Evolutionary conservation across 2,797 vertebrate species (phyloP), one percentile per base, ranked within the genome.

Genomic region (Acanthurus lineatus): DNA sequence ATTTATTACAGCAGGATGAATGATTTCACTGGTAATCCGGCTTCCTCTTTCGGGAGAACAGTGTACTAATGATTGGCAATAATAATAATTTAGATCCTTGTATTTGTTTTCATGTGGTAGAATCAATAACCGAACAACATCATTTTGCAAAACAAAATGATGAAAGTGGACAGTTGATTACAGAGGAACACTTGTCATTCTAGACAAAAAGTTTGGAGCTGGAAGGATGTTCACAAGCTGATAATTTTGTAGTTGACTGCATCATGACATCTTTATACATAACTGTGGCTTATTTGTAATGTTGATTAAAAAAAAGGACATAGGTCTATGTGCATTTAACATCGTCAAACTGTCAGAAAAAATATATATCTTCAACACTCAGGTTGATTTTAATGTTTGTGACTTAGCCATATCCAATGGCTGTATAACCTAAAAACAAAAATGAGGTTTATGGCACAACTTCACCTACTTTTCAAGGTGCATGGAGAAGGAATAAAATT

Each of bases 1-100:
- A 44, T 44, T 63, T 63, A 66, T 78, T 59, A 60, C 35, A 57
- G 44, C 64, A 25, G 79, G 61, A 82, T 70, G 77, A 59, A 51
- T 81, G 68, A 74, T 77, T 60, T 72, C 47, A 79, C 52, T 66
- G 0, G 5, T 17, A 19, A 20, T 38, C 0, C 17, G 32, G 5
- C 38, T 53, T 20, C 17, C 17, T 60, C 15, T 15, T n/a, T 51
- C n/a, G 8, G 40, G 9, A 59, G 20, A 59, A 52, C 22, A 56
- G 12, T 25, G 2, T 22, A 58, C 57, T 28, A 3, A 48, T 2
- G 2, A 28, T 67, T n/a, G 2, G 9, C 6, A 25, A 4, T 40
- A 35, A 38, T 20, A 20, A n/a, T 9, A 22, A 60, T 56, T 56
- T 59, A 11, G 15, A 51, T 58, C 32, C 4, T 58, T 17, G 48